A percentile compares a stretch with the other conserved stretches of the same genome.
Conservation (phyloP, 1,140 invertebrate species). For the Camponotus pennsylvanicus region DNA sequence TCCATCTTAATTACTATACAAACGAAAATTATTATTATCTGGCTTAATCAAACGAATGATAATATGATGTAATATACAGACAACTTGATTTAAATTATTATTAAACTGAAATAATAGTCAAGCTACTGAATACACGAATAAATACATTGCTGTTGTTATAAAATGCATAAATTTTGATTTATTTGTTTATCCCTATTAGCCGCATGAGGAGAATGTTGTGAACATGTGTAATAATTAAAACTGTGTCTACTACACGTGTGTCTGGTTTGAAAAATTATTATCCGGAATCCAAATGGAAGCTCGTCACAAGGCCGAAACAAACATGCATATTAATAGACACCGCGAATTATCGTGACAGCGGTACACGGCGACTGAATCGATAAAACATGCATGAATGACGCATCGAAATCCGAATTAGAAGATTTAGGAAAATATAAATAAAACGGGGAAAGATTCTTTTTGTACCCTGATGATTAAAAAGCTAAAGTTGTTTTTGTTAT, state of each 20-base stretch:
- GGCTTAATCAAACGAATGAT: slow-evolving; percentile 4
- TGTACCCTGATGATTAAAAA: not conserved
- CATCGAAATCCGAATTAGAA: slow-evolving; percentile 57
- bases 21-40: not conserved
- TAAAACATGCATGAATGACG: slow-evolving; percentile 60
- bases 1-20: not conserved
- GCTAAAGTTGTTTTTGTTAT: slow-evolving; percentile 14
- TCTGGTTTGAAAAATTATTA: slow-evolving; percentile 43
- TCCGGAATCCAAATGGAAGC: not conserved
- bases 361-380: slow-evolving; percentile 57
- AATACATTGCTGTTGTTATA: not conserved
- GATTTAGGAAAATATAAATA: slow-evolving; percentile 45
- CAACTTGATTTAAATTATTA: not conserved
- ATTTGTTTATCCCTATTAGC: slow-evolving; percentile 22
- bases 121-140: not conserved
- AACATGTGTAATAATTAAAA: slow-evolving; percentile 35
- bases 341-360: slow-evolving; percentile 10
- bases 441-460: slow-evolving; percentile 4
- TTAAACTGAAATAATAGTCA: not conserved
- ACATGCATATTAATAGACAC: slow-evolving; percentile 34
- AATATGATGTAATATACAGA: not conserved
- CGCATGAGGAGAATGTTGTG: not conserved
- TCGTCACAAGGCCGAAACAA: slow-evolving; percentile 16
- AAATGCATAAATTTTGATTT: slow-evolving; percentile 35
- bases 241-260: not conserved